A percentile compares a stretch with the other conserved stretches of the same genome.
These are phyloP conservation scores for Sesamia nonagrioides DNA, from an alignment of 1,140 invertebrate genomes.

Conservation along the genomic window DNA sequence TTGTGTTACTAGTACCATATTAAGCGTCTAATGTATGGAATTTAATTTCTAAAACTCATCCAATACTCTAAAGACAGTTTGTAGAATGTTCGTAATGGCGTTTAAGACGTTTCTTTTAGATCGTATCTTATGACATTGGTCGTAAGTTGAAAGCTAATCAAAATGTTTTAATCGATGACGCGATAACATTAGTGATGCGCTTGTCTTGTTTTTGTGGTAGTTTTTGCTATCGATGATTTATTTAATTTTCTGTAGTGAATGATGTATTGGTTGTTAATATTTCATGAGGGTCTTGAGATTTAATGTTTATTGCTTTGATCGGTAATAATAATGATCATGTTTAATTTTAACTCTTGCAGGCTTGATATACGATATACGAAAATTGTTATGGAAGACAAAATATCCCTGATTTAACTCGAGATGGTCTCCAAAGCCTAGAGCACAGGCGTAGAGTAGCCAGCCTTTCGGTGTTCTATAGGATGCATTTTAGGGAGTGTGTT, in stretches of 20 bases:
- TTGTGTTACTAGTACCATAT: constrained; percentile 83
- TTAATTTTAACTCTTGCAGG: neutral
- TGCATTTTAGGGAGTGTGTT: no score
- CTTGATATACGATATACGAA: neutral
- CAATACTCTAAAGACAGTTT: constrained; percentile 70
- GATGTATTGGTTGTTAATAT: constrained; percentile 37
- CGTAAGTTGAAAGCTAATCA: constrained; percentile 87
- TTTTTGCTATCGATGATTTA: constrained; percentile 54
- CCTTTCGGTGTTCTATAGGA: no score
- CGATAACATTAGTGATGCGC: constrained; percentile 79
- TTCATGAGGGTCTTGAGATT: constrained; percentile 26
- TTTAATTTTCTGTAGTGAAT: constrained; percentile 40
- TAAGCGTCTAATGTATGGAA: constrained; percentile 84
- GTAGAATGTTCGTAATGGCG: constrained; percentile 69
- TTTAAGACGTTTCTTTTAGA: constrained; percentile 76
- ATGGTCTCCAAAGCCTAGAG: no score
- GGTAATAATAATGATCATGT: constrained; percentile 8
- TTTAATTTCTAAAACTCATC: constrained; percentile 79
- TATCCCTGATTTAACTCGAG: no score
- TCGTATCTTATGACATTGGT: constrained; percentile 81
- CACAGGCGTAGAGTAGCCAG: no score
- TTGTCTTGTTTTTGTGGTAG: constrained; percentile 22
- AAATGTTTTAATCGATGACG: constrained; percentile 87
- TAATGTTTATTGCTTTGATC: constrained; percentile 12
- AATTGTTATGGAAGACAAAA: no score